phyloP scores from a whole-genome alignment of 1,140 invertebrate genomes.

The silkworm (Bombyx mori) region DNA sequence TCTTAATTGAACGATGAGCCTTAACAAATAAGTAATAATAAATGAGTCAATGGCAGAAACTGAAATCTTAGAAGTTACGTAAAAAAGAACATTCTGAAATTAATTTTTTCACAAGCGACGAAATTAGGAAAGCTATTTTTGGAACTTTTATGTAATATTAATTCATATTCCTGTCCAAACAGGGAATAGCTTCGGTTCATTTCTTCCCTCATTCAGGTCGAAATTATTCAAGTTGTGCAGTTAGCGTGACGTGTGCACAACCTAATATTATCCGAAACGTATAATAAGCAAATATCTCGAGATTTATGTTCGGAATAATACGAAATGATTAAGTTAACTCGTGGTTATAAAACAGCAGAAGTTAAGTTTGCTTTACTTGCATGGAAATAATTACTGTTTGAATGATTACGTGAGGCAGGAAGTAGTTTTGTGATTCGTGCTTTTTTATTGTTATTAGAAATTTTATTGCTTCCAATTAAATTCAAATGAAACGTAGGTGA shows the following conservation, averaged over 20 bases:
- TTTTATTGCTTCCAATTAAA: neutral
- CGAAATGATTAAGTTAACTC: slow-evolving; percentile 35
- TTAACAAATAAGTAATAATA: no score
- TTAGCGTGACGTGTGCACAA: slow-evolving; percentile 39
- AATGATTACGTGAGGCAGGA: neutral
- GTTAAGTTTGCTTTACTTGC: slow-evolving; percentile 1
- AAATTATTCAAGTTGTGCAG: neutral
- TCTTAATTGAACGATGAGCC: no score
- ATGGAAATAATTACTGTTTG: neutral
- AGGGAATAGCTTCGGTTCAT: neutral
- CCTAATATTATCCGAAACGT: slow-evolving; percentile 40
- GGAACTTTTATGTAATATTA: no score
- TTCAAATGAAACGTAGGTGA: no score
- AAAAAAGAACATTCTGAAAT: no score
- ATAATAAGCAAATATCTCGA: slow-evolving; percentile 49
- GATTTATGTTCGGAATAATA: slow-evolving; percentile 33
- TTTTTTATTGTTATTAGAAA: neutral
- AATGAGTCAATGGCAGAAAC: no score
- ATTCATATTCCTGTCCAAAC: no score
- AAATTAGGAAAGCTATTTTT: no score
- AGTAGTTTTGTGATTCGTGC: neutral
- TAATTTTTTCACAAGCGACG: no score
- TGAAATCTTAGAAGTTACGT: no score
- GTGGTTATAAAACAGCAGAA: slow-evolving; percentile 12
- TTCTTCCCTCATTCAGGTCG: neutral